phyloP scores from a whole-genome alignment of 2,888 invertebrate species.

The Lasius platythorax region DNA sequence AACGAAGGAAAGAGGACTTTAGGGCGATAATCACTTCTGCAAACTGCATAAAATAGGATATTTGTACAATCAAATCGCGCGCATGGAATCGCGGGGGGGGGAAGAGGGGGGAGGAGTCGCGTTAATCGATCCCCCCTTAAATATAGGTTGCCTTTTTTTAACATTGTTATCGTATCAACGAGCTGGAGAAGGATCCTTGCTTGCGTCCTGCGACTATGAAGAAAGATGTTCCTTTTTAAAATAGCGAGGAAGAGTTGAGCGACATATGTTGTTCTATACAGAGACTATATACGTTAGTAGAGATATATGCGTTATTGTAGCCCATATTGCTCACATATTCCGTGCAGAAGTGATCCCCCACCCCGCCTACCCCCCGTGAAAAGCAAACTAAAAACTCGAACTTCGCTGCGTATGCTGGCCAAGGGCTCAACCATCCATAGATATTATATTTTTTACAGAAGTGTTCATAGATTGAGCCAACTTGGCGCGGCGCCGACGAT shows the following conservation, averaged over 20 bases:
- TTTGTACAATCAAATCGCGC: constrained; percentile 69
- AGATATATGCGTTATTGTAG: constrained; percentile 60
- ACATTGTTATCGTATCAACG: constrained; percentile 55
- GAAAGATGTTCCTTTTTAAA: constrained; percentile 59
- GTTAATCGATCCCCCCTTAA: constrained; percentile 38
- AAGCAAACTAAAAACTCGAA: constrained; percentile 54
- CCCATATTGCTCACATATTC: constrained; percentile 64
- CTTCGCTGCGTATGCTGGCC: constrained; percentile 77
- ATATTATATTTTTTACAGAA: constrained; percentile 85
- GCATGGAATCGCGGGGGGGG: constrained; percentile 3
- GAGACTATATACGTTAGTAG: constrained; percentile 56
- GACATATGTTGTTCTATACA: constrained; percentile 51
- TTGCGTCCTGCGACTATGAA: constrained; percentile 49
- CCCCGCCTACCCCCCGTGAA: constrained; percentile 49
- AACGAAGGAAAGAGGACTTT: constrained; percentile 67
- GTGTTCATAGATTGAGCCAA: constrained; percentile 84
- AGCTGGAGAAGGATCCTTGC: neutral
- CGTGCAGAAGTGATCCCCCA: constrained; percentile 72
- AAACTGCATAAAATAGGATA: constrained; percentile 62
- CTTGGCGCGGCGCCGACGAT: constrained; percentile 79
- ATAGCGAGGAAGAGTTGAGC: constrained; percentile 36
- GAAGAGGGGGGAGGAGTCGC: constrained; percentile 27
- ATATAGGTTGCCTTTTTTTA: constrained; percentile 71
- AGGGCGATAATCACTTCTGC: constrained; percentile 76
- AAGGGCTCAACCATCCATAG: constrained; percentile 84